A percentile compares a stretch with the other conserved stretches of the same genome.
These are phyloP conservation scores for Vanessa atalanta DNA, from an alignment of 1,140 invertebrate genomes.

Conservation along the genomic window DNA sequence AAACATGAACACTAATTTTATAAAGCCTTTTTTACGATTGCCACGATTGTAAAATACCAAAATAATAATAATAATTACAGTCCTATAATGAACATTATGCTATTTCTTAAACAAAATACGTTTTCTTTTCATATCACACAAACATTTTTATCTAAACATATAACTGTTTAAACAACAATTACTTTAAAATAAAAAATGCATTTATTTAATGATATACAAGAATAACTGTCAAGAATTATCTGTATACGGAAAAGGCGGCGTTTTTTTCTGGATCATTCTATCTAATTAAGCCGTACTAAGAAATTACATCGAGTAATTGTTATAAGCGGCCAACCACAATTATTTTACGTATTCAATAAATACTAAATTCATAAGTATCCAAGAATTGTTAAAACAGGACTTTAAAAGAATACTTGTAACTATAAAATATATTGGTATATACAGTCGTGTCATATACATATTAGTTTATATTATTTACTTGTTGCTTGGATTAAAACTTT, in stretches of 20 bases:
- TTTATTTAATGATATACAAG: neutral
- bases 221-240: neutral
- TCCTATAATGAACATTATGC: too few relatives aligned
- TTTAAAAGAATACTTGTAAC: neutral
- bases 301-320: constrained; percentile 4
- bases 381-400: neutral
- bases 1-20: too few relatives aligned
- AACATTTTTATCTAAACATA: neutral
- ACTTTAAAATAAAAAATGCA: neutral
- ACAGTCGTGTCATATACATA: too few relatives aligned
- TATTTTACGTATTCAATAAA: constrained; percentile 17
- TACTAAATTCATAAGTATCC: neutral
- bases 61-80: too few relatives aligned
- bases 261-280: neutral
- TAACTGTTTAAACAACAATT: neutral
- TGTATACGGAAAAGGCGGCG: neutral
- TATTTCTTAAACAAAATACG: too few relatives aligned
- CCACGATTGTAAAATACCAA: too few relatives aligned
- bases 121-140: neutral
- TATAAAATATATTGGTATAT: too few relatives aligned
- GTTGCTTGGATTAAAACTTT: too few relatives aligned
- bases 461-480: too few relatives aligned
- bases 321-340: constrained; percentile 6
- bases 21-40: too few relatives aligned
- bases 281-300: neutral